A percentile compares a stretch with the other conserved stretches of the same genome.
phyloP scores from a whole-genome alignment of 2,113 vertebrate genomes.

The Nansenia antarctica region DNA sequence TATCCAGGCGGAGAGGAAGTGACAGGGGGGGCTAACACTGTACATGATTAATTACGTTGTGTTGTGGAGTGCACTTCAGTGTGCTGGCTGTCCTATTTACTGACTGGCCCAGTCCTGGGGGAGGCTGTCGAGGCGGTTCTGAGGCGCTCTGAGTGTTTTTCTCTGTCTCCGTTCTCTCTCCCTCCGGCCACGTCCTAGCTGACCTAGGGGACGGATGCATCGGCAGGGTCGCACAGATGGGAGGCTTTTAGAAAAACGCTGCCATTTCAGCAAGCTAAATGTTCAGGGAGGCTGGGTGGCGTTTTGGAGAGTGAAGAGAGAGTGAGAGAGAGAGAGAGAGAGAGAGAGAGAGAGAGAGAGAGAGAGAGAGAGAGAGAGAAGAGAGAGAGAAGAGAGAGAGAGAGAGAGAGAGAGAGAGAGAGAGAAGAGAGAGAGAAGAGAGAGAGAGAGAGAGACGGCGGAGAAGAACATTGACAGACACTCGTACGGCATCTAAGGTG shows the following conservation, averaged over 20 bases:
- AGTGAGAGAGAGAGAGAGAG: conserved; percentile 21
- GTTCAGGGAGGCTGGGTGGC: conserved; percentile 45
- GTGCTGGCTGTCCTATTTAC: conserved; percentile 45
- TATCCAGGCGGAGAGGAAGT: conserved; percentile 37
- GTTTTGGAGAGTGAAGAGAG: not conserved
- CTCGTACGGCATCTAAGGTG: no score
- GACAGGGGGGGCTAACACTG: conserved; percentile 44
- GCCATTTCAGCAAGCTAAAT: conserved; percentile 50
- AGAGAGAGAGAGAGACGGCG: conserved; percentile 24
- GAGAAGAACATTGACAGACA: no score
- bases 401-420: no score
- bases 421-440: no score
- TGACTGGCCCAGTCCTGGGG: conserved; percentile 43
- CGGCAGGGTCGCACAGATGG: conserved; percentile 41
- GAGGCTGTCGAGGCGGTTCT: conserved; percentile 3
- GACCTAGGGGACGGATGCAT: conserved; percentile 41
- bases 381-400: no score
- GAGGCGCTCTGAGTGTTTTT: conserved; percentile 39
- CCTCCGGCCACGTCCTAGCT: conserved; percentile 10
- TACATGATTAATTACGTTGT: conserved; percentile 50
- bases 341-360: conserved; percentile 18
- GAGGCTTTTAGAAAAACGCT: conserved; percentile 46
- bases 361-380: no score
- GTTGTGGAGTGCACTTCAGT: conserved; percentile 41
- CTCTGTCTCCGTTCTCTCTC: conserved; percentile 40